A percentile compares a stretch with the other conserved stretches of the same genome.
phyloP scores from a whole-genome alignment of 2,797 vertebrate species.

The Lacerta agilis region DNA sequence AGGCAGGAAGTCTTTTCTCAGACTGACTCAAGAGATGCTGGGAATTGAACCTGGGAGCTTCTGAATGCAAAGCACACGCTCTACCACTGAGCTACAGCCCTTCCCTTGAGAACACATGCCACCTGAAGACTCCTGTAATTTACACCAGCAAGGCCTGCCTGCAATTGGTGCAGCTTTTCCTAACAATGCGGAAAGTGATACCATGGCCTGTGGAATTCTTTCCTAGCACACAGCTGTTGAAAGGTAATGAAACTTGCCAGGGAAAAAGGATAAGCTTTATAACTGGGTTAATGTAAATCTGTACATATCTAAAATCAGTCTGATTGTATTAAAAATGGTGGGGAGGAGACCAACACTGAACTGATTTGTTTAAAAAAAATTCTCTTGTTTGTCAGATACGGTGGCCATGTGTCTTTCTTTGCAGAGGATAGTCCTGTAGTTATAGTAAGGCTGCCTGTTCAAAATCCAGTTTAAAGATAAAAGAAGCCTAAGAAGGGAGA shows the following conservation, averaged over 20 bases:
- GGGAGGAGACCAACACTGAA: background rate
- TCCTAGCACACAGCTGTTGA: background rate
- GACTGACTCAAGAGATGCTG: background rate
- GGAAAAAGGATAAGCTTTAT: background rate
- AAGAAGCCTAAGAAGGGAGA: no score
- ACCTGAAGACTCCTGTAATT: background rate
- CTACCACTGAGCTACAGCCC: background rate
- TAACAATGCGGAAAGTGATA: background rate
- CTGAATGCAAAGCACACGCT: background rate
- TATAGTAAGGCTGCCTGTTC: no score
- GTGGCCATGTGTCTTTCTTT: no score
- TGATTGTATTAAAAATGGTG: background rate
- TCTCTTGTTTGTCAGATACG: no score
- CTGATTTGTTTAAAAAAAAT: background rate
- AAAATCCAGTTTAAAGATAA: no score
- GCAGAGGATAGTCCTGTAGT: no score
- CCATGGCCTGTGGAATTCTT: background rate
- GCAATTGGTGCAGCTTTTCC: background rate
- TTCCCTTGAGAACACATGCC: no score
- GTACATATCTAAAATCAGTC: background rate
- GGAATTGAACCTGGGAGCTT: background rate
- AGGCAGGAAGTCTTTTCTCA: background rate
- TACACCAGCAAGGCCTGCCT: background rate
- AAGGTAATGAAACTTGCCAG: background rate
- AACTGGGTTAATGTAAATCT: background rate